phyloP scores from a whole-genome alignment of 1,140 invertebrate genomes.

The Trichonephila clavata region DNA sequence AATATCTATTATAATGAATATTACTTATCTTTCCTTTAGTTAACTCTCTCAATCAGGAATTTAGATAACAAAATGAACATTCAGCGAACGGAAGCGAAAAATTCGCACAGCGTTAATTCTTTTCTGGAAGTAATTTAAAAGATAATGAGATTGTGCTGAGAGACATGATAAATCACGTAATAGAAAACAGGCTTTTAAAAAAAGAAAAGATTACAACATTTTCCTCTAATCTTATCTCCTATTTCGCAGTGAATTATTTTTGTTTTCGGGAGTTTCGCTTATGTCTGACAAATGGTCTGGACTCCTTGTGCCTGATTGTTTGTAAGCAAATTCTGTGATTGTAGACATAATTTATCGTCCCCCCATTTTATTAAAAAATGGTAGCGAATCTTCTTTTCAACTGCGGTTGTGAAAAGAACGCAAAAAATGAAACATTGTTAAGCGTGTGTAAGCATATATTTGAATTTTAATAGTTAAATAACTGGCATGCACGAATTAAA shows the following conservation, averaged over 20 bases:
- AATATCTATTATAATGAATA: too few species aligned
- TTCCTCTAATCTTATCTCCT: neutral
- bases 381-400: too few species aligned
- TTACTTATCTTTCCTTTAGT: too few species aligned
- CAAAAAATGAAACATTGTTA: too few species aligned
- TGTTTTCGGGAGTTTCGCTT: neutral
- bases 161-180: constrained; percentile 41
- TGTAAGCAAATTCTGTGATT: constrained; percentile 15
- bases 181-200: neutral
- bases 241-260: neutral
- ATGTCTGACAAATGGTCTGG: constrained; percentile 7
- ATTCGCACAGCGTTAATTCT: neutral
- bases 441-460: too few species aligned
- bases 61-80: too few species aligned
- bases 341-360: neutral
- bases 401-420: too few species aligned
- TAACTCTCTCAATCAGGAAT: too few species aligned
- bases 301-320: neutral
- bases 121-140: constrained; percentile 39
- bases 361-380: neutral
- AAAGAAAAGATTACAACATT: neutral
- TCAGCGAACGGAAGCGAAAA: neutral
- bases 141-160: constrained; percentile 40
- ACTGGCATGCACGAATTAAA: too few species aligned
- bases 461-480: too few species aligned